phyloP scores from a whole-genome alignment of 2,113 vertebrate species.

The Pionites leucogaster region DNA sequence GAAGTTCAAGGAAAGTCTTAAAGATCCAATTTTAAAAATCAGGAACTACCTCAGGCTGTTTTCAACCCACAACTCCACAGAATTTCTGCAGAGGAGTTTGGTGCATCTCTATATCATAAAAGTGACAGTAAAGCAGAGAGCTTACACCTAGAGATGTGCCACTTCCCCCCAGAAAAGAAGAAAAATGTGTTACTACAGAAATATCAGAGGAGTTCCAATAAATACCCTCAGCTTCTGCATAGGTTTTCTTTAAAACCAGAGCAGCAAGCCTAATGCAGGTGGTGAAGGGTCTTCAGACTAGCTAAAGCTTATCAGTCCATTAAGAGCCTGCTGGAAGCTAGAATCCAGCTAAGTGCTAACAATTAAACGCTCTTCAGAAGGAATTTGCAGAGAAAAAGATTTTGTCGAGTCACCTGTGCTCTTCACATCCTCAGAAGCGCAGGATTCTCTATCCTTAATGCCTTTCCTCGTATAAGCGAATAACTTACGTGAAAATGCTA shows the following conservation, averaged over 20 bases:
- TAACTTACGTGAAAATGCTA: slow-evolving; percentile 55
- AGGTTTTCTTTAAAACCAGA: neutral
- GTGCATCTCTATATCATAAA: neutral
- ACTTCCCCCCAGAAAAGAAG: neutral
- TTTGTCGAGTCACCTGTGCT: neutral
- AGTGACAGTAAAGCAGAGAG: neutral
- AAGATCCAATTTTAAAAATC: slow-evolving; percentile 1
- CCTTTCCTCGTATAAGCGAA: neutral
- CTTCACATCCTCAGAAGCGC: neutral
- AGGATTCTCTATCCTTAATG: neutral
- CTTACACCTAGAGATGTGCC: neutral
- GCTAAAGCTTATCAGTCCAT: neutral
- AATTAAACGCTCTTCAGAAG: slow-evolving; percentile 50
- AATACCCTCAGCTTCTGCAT: neutral
- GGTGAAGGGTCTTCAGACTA: neutral
- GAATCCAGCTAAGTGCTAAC: slow-evolving; percentile 53
- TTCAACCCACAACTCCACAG: neutral
- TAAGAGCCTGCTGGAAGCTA: neutral
- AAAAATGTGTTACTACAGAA: neutral
- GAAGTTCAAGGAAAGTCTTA: neutral
- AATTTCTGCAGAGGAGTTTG: neutral
- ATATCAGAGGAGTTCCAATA: neutral
- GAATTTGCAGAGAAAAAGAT: neutral
- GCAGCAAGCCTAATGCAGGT: neutral
- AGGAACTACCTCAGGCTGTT: neutral